Conservation (phyloP, 2,113 vertebrate species). For the Micronisus gabar region DNA sequence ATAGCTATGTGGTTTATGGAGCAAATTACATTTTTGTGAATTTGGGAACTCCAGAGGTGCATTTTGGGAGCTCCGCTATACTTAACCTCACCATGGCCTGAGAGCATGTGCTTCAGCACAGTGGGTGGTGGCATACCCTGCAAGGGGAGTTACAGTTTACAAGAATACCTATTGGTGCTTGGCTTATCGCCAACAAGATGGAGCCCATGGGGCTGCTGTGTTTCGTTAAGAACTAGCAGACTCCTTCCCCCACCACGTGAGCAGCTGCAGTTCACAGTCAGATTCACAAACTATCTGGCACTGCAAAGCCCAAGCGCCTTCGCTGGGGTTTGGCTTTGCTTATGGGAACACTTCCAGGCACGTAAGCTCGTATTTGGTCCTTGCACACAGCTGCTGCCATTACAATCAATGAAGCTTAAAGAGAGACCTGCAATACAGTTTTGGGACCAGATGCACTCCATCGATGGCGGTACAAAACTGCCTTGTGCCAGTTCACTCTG, state of each 20-base stretch:
- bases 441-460: not conserved
- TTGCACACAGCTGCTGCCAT: not conserved
- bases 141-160: not conserved
- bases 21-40: not conserved
- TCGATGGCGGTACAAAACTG: not conserved
- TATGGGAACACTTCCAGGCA: not conserved
- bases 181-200: too few relatives aligned
- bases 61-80: not conserved
- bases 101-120: fast-evolving
- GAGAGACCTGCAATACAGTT: not conserved
- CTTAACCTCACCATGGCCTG: not conserved
- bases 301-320: not conserved
- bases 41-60: not conserved
- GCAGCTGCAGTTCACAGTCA: not conserved
- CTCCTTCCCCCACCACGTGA: not conserved
- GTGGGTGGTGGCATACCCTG: not conserved
- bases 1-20: not conserved
- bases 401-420: not conserved
- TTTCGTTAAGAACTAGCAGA: not conserved
- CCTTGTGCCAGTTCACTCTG: not conserved
- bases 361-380: not conserved
- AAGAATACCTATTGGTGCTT: too few relatives aligned
- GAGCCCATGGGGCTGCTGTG: too few relatives aligned
- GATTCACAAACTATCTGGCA: not conserved
- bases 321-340: not conserved